These are phyloP conservation scores for Pterobdella sp. DNA, from an alignment of 2,888 invertebrate species.

Conservation along the genomic window DNA sequence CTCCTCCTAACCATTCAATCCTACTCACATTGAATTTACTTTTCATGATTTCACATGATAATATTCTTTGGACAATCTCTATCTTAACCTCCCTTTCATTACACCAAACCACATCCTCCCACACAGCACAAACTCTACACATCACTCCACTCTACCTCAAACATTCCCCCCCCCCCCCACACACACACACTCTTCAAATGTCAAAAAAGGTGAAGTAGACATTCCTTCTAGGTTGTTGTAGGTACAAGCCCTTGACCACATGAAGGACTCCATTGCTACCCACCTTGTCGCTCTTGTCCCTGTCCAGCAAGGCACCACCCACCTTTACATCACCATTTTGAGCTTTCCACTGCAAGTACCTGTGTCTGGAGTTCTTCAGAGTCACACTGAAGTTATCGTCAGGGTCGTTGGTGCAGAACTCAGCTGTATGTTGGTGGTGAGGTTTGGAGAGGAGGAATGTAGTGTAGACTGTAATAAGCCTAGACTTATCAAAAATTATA, in stretches of 20 bases:
- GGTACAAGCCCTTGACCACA: background rate
- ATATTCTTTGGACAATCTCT: too few relatives aligned
- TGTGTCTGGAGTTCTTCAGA: background rate
- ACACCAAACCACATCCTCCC: too few relatives aligned
- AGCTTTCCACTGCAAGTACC: background rate
- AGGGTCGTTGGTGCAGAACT: background rate
- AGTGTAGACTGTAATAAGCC: too few relatives aligned
- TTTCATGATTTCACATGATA: too few relatives aligned
- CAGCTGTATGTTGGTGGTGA: background rate
- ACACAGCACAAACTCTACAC: too few relatives aligned
- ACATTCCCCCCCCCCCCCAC: background rate
- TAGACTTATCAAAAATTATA: too few relatives aligned
- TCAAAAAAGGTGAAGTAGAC: slow-evolving; percentile 5
- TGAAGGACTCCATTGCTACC: slow-evolving; percentile 16
- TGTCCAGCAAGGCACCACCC: background rate
- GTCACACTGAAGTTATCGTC: background rate
- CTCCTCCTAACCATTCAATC: too few relatives aligned
- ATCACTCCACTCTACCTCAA: too few relatives aligned
- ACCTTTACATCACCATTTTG: background rate
- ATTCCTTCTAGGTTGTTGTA: background rate
- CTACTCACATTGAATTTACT: too few relatives aligned
- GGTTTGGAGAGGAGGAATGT: background rate
- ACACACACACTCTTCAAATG: background rate
- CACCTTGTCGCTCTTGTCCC: background rate
- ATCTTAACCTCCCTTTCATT: too few relatives aligned